Conservation (phyloP, 2,113 vertebrate genomes). For the Gymnogyps californianus region DNA sequence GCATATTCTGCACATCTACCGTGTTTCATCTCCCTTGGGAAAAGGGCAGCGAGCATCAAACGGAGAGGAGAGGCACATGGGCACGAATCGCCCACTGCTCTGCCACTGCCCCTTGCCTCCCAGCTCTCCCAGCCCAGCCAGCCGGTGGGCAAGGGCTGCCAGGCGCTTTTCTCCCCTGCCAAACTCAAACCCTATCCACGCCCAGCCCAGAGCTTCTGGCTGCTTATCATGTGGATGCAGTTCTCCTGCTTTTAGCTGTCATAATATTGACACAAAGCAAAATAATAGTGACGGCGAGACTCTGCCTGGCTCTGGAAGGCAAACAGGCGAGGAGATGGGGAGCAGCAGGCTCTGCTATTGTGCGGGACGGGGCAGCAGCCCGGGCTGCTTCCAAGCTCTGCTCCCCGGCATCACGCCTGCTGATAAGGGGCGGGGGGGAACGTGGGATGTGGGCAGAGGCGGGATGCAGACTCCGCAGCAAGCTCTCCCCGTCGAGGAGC, state of each 20-base stretch:
- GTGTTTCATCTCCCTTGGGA: not conserved
- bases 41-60: not conserved
- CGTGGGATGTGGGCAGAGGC: not conserved
- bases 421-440: not conserved
- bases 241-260: slow-evolving; percentile 55
- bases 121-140: not conserved
- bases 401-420: not conserved
- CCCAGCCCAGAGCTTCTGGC: slow-evolving; percentile 46
- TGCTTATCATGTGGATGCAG: slow-evolving; percentile 60
- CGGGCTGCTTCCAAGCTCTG: not conserved
- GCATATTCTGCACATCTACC: not conserved
- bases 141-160: not conserved
- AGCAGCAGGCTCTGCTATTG: not conserved
- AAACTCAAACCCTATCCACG: not conserved
- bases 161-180: not conserved
- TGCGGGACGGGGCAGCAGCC: not conserved
- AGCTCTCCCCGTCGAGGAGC: not conserved
- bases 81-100: fast-evolving
- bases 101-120: not conserved
- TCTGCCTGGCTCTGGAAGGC: slow-evolving; percentile 40
- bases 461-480: not conserved
- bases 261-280: slow-evolving; percentile 68
- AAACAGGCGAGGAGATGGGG: slow-evolving; percentile 3
- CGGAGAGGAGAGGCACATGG: fast-evolving
- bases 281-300: slow-evolving; percentile 36